Conservation (phyloP, 2,113 vertebrate species). For the Talpa occidentalis region DNA sequence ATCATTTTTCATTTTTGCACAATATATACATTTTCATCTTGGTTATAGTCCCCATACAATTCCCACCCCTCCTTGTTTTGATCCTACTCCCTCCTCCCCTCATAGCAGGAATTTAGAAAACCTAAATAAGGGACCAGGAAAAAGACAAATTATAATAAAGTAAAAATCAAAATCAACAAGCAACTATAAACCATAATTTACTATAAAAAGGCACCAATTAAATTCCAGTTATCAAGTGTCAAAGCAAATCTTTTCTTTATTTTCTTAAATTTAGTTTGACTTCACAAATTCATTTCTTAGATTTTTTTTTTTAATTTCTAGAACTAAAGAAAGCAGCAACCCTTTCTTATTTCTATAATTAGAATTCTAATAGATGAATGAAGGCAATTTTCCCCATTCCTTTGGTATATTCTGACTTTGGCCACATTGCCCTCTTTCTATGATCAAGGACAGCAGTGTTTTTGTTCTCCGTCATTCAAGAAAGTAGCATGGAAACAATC, state of each 20-base stretch:
- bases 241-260: constrained; percentile 14
- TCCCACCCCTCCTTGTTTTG: too few species aligned
- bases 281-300: constrained; percentile 53
- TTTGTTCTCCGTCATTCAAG: constrained; percentile 52
- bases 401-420: constrained; percentile 22
- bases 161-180: too few species aligned
- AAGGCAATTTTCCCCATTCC: constrained; percentile 4
- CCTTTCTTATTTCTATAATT: constrained; percentile 38
- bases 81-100: too few species aligned
- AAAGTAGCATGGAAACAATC: constrained; percentile 15
- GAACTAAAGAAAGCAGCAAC: constrained; percentile 23
- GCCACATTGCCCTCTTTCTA: background rate
- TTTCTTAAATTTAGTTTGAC: constrained; percentile 39
- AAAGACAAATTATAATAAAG: too few species aligned
- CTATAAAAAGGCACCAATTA: background rate
- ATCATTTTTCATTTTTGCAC: too few species aligned
- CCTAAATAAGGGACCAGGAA: too few species aligned
- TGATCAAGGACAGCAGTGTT: background rate
- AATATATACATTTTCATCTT: too few species aligned
- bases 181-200: too few species aligned
- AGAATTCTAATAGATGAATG: constrained; percentile 19
- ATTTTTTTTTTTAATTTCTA: background rate
- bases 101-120: too few species aligned
- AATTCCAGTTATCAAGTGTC: background rate
- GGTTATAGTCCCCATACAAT: too few species aligned